Percentiles rank a stretch among this genome's conserved stretches.
Evolutionary conservation across 2,797 vertebrate species (phyloP).

Genomic region (Myripristis murdjan): DNA sequence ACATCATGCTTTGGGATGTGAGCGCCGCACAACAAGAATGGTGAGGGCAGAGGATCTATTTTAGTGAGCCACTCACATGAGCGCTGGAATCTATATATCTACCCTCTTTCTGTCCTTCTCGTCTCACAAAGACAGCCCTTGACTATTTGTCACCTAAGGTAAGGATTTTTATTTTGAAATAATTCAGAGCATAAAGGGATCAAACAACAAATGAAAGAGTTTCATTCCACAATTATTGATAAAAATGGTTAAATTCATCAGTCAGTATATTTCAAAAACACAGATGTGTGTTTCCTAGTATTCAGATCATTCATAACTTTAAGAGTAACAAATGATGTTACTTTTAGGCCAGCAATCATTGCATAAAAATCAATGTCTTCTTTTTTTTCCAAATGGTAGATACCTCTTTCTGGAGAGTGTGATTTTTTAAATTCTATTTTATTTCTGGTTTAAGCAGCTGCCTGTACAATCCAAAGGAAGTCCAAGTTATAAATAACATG

Average conservation of each 20-base stretch:
- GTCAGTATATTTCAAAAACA: slow-evolving; percentile 3
- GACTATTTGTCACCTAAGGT: slow-evolving; percentile 73
- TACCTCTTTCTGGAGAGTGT: background rate
- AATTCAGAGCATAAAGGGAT: background rate
- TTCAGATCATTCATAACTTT: too few species aligned
- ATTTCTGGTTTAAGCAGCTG: slow-evolving; percentile 19
- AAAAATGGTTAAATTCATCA: background rate
- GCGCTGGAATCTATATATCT: slow-evolving; percentile 83
- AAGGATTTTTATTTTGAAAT: slow-evolving; percentile 64
- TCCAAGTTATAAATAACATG: slow-evolving; percentile 42
- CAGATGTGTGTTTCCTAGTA: background rate
- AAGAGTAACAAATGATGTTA: background rate
- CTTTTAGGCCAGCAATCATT: background rate
- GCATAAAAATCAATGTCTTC: background rate
- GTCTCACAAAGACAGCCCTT: slow-evolving; percentile 62
- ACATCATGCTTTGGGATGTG: slow-evolving; percentile 59
- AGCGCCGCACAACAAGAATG: slow-evolving; percentile 70
- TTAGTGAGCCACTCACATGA: slow-evolving; percentile 85
- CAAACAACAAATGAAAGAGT: background rate
- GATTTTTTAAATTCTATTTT: too few species aligned
- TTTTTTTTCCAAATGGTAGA: background rate
- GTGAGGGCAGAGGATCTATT: slow-evolving; percentile 82
- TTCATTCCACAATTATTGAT: background rate
- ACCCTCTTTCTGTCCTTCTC: slow-evolving; percentile 67
- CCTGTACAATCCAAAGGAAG: slow-evolving; percentile 22